Base-by-base conservation (phyloP, 2,113 vertebrate genomes). In the Romanogobio albipinnatus region DNA sequence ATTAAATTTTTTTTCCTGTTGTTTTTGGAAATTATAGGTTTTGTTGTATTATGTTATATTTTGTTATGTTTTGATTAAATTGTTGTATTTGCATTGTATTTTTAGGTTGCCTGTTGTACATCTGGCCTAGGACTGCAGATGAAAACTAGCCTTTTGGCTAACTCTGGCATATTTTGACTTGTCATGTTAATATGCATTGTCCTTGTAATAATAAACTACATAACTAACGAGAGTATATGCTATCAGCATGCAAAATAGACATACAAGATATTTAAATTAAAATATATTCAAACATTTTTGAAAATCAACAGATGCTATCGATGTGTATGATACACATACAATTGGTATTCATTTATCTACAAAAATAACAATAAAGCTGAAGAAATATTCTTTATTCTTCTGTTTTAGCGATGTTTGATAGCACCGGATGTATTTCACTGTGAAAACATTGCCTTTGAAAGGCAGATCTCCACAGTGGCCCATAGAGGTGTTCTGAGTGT, bases 401-500 rank as follows among this genome's bases (percentile, higher is more conserved):
- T 85, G 70, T 82, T 71, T 56, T 58, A 61, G 56, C 1, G 6
- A 78, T 61, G 76, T 78, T 59, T 61, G 74, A 68, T 56, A 43
- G 61, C 83, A 33, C 36, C 19, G 62, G 83, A 64, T 77, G 82
- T 78, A 17, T 81, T 22, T 81, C 84, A 66, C 9, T 71, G 76
- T 45, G 62, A 80, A 56, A 64, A 33, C 43, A 78, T 83, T 79
- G 77, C 70, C 76, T 87, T 51, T 85, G 73, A 86, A 82, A 66
- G 26, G 49, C 61, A 83, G 81, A 80, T 84, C 47, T 83, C 49
- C 33, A 77, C 59, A 22, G 15, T 71, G 68, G 62, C 59, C 66
- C 78, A 79, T 61, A 56, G 64, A 85, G 64, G 74, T 87, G 51
- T 29, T 89, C 81, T 88, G 85, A 74, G 82, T 89, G 59, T 89